Base-by-base conservation (phyloP, 2,888 invertebrate species). In the Platycheirus rosarum region DNA sequence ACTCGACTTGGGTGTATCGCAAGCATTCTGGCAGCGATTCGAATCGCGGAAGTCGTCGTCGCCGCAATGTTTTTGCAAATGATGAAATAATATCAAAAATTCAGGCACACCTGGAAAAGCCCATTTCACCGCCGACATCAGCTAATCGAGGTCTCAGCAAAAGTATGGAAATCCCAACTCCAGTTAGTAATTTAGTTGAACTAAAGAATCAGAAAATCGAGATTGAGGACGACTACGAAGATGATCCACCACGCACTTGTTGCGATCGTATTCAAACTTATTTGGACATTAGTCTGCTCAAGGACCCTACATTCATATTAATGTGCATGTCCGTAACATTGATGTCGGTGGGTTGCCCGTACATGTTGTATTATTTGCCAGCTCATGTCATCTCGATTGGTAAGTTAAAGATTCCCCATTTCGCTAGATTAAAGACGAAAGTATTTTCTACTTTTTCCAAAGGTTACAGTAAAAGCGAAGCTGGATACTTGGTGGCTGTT, bases 271-370 rank as follows among this genome's bases (percentile, higher is more conserved):
- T 91, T 46, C 87, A 90, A 84, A 87, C 93, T 85, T 95, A 95
- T 87, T 89, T 95, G 76, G 95, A 95, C 87, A 92, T 95, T 7
- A 93, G 93, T 0, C 90, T 95, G 2, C 90, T 95, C 29, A 92
- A 92, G 86, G 93, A 94, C 44, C 93, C 93, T 85, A 92, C 93
- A 3, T 95, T 95, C 87, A 93, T 95, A 5, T 91, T 95, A 85
- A 93, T 95, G 89, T 94, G 94, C 76, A 91, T 94, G 1, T 95
- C 95, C 0, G 95, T 95, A 8, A 94, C 93, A 0, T 91, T 95
- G 2, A 94, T 95, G 94, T 94, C 95, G 0, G 94, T 94, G 18
- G 95, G 95, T 9, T 95, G 95, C 2, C 95, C 95, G 0, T 95
- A 95, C 88, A 94, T 95, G 87, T 88, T 95, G 2, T 95, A 95